Conservation (phyloP, 2,113 vertebrate genomes). For the Syngnathoides biaculeatus region DNA sequence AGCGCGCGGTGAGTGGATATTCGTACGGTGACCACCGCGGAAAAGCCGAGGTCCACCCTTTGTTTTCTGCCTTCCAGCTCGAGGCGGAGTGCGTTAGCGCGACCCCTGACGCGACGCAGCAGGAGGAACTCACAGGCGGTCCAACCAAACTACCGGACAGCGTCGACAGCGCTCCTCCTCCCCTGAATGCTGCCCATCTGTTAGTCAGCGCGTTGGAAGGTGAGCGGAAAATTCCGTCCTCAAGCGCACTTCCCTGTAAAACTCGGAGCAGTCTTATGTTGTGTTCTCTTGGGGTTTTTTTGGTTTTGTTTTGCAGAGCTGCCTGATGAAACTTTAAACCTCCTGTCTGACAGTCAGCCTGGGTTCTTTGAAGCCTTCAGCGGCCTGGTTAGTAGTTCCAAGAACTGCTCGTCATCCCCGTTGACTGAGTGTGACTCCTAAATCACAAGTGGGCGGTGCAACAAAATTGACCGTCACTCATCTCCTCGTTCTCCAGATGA, state of each 20-base stretch:
- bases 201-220: conserved; percentile 85
- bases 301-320: conserved; percentile 70
- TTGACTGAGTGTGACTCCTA: too few relatives aligned
- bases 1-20: conserved; percentile 72
- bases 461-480: background rate
- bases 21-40: background rate
- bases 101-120: conserved; percentile 19
- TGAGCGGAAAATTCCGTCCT: conserved; percentile 43
- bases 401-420: background rate
- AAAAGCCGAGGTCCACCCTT: background rate
- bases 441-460: too few relatives aligned
- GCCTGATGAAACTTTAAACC: conserved; percentile 65
- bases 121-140: background rate
- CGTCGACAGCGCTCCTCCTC: conserved; percentile 17
- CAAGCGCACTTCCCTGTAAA: background rate
- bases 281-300: conserved; percentile 1
- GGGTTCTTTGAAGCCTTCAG: conserved; percentile 51
- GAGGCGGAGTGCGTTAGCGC: conserved; percentile 64
- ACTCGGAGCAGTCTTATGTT: background rate
- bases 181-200: conserved; percentile 71
- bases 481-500: conserved; percentile 63
- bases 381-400: conserved; percentile 41
- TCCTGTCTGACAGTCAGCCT: conserved; percentile 69
- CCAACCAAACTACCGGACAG: conserved; percentile 34
- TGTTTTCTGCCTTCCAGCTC: conserved; percentile 61